Percentiles rank a stretch among this genome's conserved stretches.
phyloP scores from a whole-genome alignment of 2,888 invertebrate genomes.

The Ophioninae sp. region DNA sequence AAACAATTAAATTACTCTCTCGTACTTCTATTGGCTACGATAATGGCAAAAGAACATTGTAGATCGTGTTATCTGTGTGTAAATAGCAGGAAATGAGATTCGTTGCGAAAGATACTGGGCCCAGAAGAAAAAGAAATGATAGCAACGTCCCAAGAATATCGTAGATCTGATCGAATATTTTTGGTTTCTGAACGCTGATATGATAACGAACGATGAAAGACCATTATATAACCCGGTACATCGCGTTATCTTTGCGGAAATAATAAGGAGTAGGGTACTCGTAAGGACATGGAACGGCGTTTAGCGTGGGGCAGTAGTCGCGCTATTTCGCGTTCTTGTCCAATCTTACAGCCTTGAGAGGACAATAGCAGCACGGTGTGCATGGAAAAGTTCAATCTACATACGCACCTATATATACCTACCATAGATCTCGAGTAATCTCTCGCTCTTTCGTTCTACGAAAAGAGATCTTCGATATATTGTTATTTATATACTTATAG shows the following conservation, averaged over 20 bases:
- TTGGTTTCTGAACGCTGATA: not conserved
- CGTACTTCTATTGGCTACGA: conserved; percentile 7
- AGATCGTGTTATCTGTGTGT: not conserved
- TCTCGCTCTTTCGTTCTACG: conserved; percentile 45
- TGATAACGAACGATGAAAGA: not conserved
- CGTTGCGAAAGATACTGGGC: no score
- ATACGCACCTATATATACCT: conserved; percentile 74
- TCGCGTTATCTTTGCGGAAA: conserved; percentile 41
- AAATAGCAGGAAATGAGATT: not conserved
- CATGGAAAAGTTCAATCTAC: conserved; percentile 75
- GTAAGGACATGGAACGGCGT: conserved; percentile 40
- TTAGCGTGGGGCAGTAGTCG: conserved; percentile 17
- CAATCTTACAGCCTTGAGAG: conserved; percentile 61
- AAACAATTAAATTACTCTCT: not conserved
- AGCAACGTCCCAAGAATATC: no score
- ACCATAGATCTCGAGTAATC: conserved; percentile 76
- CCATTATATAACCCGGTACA: conserved; percentile 29
- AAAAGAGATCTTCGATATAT: conserved; percentile 40
- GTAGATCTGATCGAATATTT: not conserved
- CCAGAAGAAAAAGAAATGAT: no score
- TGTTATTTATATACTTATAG: not conserved
- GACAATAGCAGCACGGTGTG: conserved; percentile 73
- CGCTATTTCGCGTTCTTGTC: conserved; percentile 44
- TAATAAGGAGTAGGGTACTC: conserved; percentile 51
- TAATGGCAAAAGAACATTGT: not conserved